Base-by-base conservation (phyloP, 2,888 invertebrate species). In the Lepidocyrtinus sp. region DNA sequence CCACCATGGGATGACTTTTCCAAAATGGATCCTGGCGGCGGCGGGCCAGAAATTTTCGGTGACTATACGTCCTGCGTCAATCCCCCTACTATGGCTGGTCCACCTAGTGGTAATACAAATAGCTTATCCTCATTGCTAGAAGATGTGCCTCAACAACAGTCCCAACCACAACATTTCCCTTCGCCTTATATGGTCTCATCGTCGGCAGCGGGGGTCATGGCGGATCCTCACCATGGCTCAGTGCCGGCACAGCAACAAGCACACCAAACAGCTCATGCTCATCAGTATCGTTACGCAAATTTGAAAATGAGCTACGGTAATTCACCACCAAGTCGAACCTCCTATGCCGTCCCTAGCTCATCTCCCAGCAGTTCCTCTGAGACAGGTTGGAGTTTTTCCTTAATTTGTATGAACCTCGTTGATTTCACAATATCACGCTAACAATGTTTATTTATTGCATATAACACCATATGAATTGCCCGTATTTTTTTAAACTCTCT, bases 1-100 rank as follows among this genome's bases (percentile, higher is more conserved):
- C 87, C 87, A n/a, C 91, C 96, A 0, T 96, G 96, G 96, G 96
- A 96, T 90, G 96, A 96, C 90, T 95, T 96, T 88, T 94, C 95
- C 0, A 96, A 95, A 89, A 93, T 96, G 88, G 96, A 96, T 89
- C 95, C 95, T 26, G 19, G 46, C 21, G 73, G 21, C 36, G 59
- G 75, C 50, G 62, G 71, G 17, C 59, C 76, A 9, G 84, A 84
- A 17, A 75, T 82, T 24, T 83, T 84, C 67, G 83, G 78, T 17
- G 84, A 84, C 55, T 84, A 75, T 46, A 72, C 84, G 21, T 67
- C 75, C 25, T 73, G 72, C 26, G 69, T 74, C 15, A 70, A 75
- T 45, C 69, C 81, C 2, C 68, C 77, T 22, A 7, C 78, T n/a
- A 19, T 45, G 1, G 22, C 25, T 46, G 50, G 50, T 65, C 64